Conservation (phyloP, 2,113 vertebrate genomes). For the Rattus norvegicus region DNA sequence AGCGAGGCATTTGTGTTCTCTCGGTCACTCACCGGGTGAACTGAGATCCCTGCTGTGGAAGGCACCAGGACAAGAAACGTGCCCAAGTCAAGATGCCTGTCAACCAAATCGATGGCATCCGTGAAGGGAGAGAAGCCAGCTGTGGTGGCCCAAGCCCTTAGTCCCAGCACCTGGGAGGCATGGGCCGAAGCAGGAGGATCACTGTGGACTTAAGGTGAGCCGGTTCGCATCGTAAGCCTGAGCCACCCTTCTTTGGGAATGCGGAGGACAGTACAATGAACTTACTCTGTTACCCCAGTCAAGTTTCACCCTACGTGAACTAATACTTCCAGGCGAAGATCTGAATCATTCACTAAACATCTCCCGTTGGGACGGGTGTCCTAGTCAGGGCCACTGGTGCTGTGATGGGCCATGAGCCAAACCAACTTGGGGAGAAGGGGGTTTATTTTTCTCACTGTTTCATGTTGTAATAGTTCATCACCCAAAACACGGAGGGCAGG, state of each 20-base stretch:
- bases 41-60: neutral
- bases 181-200: neutral
- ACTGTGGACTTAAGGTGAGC: neutral
- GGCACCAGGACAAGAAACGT: neutral
- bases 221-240: neutral
- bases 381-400: neutral
- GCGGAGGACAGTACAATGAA: neutral
- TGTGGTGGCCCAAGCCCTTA: neutral
- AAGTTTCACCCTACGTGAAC: neutral
- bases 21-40: neutral
- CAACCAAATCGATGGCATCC: constrained; percentile 1
- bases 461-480: neutral
- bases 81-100: neutral
- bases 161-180: neutral
- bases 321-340: constrained; percentile 27
- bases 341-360: neutral
- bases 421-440: neutral
- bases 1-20: neutral
- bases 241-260: neutral
- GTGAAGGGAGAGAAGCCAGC: neutral
- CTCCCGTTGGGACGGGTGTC: neutral
- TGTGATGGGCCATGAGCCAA: neutral
- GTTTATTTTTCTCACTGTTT: neutral
- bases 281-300: neutral
- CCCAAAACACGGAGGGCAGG: neutral